Evolutionary conservation across 1,140 invertebrate genomes (phyloP), one percentile per base, ranked within the genome.

Genomic region (Drosophila prosaltans): DNA sequence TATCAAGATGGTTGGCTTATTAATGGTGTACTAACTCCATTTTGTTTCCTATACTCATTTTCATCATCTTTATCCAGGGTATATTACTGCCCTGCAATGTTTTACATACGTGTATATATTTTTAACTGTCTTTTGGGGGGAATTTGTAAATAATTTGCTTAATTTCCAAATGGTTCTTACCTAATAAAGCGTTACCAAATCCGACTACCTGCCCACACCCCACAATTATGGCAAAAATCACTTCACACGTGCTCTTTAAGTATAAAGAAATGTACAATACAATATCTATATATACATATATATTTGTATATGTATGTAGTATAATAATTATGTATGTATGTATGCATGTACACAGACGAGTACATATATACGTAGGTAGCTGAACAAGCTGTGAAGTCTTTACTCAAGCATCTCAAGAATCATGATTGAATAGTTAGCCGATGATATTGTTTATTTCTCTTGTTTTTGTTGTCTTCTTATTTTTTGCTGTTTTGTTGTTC

Each of bases 371-470:
- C 8, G 45, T 51, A 51, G 45, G 45, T 24, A 26, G 45, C 9
- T 26, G 26, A 51, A 51, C 45, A 51, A 51, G 45, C 45, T 51
- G 45, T 51, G 21, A 51, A 51, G 45, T 26, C 24, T 26, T 51
- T 51, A 39, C 55, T 58, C 30, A 58, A 58, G 55, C 55, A 58
- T 58, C 32, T 58, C 16, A 32, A 30, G 55, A 57, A 30, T 58
- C 30, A 36, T 58, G 55, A 58, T 58, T 58, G 55, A 58, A 32
- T 58, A 58, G 30, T 58, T 39, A 58, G 55, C 30, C 57, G 57
- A 59, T 59, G 36, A 28, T 62, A 28, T 62, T 39, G 39, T 45
- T 62, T 28, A 21, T 45, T 41, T 61, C 7, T 40, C 11, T 28
- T 59, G 7, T 28, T 45, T n/a, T n/a, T 32, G 10, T 32, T 72